Percentiles rank a stretch among this genome's conserved stretches.
phyloP scores from a whole-genome alignment of 2,888 invertebrate genomes.

The Merodon equestris region DNA sequence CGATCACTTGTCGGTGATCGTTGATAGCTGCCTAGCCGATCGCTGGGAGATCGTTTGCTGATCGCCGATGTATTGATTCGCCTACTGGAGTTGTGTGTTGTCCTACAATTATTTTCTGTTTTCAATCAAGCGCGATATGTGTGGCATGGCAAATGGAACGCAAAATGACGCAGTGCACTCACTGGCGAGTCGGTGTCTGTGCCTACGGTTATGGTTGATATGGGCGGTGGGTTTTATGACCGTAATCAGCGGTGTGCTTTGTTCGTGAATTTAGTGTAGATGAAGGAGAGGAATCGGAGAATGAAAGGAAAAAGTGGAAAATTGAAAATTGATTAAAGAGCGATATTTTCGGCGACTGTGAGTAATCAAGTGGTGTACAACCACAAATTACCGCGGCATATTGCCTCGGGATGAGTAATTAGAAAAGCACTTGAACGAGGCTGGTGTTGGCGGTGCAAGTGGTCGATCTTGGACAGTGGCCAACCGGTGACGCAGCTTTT shows the following conservation, averaged over 20 bases:
- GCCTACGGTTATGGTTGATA: constrained; percentile 54
- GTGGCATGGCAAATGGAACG: constrained; percentile 60
- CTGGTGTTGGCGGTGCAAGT: no score
- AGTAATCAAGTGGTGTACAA: not conserved
- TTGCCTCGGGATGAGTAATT: not conserved
- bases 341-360: not conserved
- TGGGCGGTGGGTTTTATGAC: constrained; percentile 15
- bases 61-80: constrained; percentile 43
- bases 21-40: no score
- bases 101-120: constrained; percentile 55
- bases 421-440: no score
- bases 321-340: not conserved
- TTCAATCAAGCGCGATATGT: constrained; percentile 56
- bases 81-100: constrained; percentile 17
- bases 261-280: constrained; percentile 8
- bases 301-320: no score
- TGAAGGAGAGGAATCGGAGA: no score
- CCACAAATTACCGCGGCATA: not conserved
- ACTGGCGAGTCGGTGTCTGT: constrained; percentile 49
- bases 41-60: constrained; percentile 1
- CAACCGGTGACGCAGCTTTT: no score
- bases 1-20: constrained; percentile 26
- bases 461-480: no score
- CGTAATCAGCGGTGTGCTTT: constrained; percentile 2
- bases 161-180: constrained; percentile 58